Percentiles rank a stretch among this genome's conserved stretches.
phyloP scores from a whole-genome alignment of 1,140 invertebrate species.

The Drosophila nannoptera region DNA sequence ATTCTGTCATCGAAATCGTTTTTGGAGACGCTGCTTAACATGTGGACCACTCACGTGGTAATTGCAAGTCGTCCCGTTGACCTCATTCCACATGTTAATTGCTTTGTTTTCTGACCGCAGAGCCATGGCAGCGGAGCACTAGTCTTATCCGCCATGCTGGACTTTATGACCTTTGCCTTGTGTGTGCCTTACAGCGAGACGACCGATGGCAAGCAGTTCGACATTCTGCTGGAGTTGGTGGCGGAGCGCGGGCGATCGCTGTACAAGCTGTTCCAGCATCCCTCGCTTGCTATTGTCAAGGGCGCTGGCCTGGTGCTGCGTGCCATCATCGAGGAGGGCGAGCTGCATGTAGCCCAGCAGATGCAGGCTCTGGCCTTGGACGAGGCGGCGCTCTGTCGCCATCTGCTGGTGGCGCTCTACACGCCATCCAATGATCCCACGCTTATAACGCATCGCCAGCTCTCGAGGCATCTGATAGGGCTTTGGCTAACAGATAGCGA shows the following conservation, averaged over 20 bases:
- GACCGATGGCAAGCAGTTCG: conserved; percentile 98
- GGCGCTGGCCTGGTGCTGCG: conserved; percentile 98
- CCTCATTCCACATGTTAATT: not conserved
- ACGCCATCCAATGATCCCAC: conserved; percentile 88
- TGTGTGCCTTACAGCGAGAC: conserved; percentile 99
- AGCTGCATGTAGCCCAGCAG: conserved; percentile 90
- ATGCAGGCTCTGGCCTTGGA: conserved; percentile 98
- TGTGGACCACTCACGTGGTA: conserved; percentile 97
- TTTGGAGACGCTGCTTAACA: conserved; percentile 94
- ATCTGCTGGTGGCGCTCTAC: conserved; percentile 95
- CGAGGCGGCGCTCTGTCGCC: conserved; percentile 97
- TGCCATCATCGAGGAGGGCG: conserved; percentile 98
- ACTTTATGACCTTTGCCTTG: conserved; percentile 98
- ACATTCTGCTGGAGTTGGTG: conserved; percentile 95
- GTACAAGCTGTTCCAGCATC: conserved; percentile 98
- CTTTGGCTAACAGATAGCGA: conserved; percentile 98
- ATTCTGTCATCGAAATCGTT: conserved; percentile 95
- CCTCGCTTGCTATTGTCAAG: conserved; percentile 98
- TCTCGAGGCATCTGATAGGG: conserved; percentile 96
- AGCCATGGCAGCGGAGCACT: conserved; percentile 89
- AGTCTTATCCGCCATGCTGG: conserved; percentile 95
- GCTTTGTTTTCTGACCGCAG: conserved; percentile 79
- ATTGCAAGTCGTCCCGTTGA: conserved; percentile 39
- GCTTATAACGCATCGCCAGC: conserved; percentile 90
- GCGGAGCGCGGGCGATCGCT: conserved; percentile 93